Evolutionary conservation across 2,888 invertebrate genomes (phyloP).

Genomic region (Lepidocyrtoides sp.): DNA sequence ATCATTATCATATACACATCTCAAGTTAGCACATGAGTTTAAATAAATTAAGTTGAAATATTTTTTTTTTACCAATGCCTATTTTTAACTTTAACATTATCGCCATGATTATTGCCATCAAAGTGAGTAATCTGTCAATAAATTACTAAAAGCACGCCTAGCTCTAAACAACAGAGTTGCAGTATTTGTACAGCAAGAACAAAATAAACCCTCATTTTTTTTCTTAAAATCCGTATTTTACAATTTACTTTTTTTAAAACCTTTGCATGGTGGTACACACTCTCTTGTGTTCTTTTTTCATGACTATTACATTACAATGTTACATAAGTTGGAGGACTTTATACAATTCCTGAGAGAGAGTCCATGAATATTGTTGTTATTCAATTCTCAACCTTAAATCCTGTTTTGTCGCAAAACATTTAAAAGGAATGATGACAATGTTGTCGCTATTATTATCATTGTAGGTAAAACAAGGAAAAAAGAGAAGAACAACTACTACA

Average conservation of each 20-base stretch:
- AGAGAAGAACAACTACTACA: slow-evolving; percentile 7
- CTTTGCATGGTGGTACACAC: slow-evolving; percentile 21
- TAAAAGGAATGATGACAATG: background rate
- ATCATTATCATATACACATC: too few species aligned
- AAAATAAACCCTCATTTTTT: background rate
- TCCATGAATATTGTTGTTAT: slow-evolving; percentile 11
- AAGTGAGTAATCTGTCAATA: background rate
- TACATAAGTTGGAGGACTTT: background rate
- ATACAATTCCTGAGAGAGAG: slow-evolving; percentile 1
- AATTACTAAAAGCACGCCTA: background rate
- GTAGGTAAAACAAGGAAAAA: slow-evolving; percentile 14
- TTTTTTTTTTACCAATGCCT: background rate
- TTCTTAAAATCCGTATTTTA: background rate
- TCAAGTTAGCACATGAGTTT: too few species aligned
- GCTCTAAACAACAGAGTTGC: background rate
- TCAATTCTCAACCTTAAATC: slow-evolving; percentile 75
- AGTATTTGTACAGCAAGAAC: background rate
- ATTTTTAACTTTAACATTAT: background rate
- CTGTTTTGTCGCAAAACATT: slow-evolving; percentile 47
- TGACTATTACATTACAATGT: background rate
- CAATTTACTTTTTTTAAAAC: slow-evolving; percentile 5
- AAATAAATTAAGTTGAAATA: slow-evolving; percentile 44
- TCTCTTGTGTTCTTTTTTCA: background rate
- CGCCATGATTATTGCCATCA: background rate
- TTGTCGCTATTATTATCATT: background rate